Evolutionary conservation across 2,888 invertebrate species (phyloP), one percentile per base, ranked within the genome.

Genomic region (Zygogramma bicolorata): DNA sequence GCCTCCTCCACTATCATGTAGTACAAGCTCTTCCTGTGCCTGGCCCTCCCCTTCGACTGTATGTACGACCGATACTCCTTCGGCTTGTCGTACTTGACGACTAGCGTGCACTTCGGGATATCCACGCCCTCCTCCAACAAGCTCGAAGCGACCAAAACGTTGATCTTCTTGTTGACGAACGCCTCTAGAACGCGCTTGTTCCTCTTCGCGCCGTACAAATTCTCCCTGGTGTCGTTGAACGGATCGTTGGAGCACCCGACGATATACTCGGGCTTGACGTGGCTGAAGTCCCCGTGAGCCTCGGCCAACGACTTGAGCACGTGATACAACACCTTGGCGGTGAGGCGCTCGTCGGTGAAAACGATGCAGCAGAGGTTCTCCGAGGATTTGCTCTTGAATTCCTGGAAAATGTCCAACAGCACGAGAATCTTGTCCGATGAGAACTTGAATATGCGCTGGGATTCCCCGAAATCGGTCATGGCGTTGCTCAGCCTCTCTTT

Each of bases 81-180:
- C 0, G 94, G 90, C 0, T 87, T 84, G 83, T 96, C 95, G 83
- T 93, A 95, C 63, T 93, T 90, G 20, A 97, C 81, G 0, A 97
- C 93, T 40, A 95, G 87, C 73, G 94, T 92, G 84, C 98, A 98
- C 29, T 91, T 90, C 3, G 93, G 94, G 25, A 97, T 90, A 85
- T 97, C 97, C 8, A 97, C 91, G 3, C 97, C 97, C 87, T 97
- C 97, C 84, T 97, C 97, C 29, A 97, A 88, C 0, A 97, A 94
- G 83, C 93, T 93, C 0, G 97, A 93, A 0, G 93, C 90, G 1
- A 94, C 86, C 34, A 95, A 83, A 1, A 94, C 83, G 84, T 95
- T 95, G 6, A 89, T 85, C 29, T 89, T 87, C 7, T 91, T 90
- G 7, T 85, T 85, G 20, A 89, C 88, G 81, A 94, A 94, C 38